A percentile compares a stretch with the other conserved stretches of the same genome.
phyloP scores from a whole-genome alignment of 2,888 invertebrate species.

The Resseliella maxima region DNA sequence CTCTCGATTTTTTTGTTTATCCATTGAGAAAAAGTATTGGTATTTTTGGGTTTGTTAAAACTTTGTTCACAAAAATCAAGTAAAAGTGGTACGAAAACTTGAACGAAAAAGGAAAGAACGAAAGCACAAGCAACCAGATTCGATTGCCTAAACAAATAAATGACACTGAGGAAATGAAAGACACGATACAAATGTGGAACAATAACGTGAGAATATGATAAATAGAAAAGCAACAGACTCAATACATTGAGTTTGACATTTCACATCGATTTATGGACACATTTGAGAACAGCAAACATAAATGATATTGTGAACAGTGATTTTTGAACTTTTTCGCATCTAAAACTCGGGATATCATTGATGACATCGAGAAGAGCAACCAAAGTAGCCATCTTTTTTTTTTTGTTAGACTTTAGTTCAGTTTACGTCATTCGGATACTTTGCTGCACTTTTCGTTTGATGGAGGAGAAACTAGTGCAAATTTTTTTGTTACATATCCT shows the following conservation, averaged over 20 bases:
- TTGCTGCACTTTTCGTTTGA: too few species aligned
- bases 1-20: too few species aligned
- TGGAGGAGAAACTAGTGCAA: too few species aligned
- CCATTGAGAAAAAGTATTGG: too few species aligned
- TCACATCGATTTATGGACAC: neutral
- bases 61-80: too few species aligned
- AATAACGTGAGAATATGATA: neutral
- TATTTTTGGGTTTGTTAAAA: too few species aligned
- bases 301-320: neutral
- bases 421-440: too few species aligned
- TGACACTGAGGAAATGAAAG: neutral
- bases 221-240: neutral
- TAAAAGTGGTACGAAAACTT: neutral
- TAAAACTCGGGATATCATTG: neutral
- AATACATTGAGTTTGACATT: neutral
- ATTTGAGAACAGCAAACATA: neutral
- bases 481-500: neutral
- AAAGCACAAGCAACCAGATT: neutral
- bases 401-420: neutral
- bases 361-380: neutral
- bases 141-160: neutral
- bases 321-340: neutral
- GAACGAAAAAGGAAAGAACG: neutral
- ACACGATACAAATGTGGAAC: neutral
- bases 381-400: neutral